Evolutionary conservation across 2,113 vertebrate genomes (phyloP).

Genomic region (Pygoscelis adeliae): DNA sequence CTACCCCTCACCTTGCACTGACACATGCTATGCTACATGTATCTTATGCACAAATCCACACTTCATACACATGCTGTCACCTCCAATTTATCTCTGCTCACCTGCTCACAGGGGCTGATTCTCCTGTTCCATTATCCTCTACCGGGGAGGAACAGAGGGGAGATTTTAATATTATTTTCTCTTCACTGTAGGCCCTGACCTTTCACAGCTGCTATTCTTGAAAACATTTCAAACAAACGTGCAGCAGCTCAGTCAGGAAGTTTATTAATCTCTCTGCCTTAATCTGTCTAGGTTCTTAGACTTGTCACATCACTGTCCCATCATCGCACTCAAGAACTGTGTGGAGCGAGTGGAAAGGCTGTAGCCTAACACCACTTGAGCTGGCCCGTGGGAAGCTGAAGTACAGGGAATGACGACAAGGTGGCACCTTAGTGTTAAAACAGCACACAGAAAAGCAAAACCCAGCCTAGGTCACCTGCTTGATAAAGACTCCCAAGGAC

Average conservation of each 20-base stretch:
- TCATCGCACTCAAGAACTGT: neutral
- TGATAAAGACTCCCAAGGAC: neutral
- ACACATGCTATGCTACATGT: rapidly evolving
- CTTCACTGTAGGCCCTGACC: neutral
- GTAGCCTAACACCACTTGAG: neutral
- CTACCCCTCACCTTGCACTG: neutral
- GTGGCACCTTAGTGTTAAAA: neutral
- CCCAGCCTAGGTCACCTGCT: neutral
- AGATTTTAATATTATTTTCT: neutral
- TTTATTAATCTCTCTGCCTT: neutral
- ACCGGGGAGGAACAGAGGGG: neutral
- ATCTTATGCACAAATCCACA: neutral
- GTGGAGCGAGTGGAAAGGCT: neutral
- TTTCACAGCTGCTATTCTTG: neutral
- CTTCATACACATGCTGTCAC: neutral
- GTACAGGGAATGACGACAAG: neutral
- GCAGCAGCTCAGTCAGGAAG: neutral
- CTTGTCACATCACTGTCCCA: neutral
- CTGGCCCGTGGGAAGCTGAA: neutral
- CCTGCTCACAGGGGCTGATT: neutral
- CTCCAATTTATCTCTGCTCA: neutral
- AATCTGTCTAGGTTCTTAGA: neutral
- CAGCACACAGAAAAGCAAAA: neutral
- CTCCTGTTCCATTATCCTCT: neutral
- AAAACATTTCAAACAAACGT: neutral